Percentiles rank a stretch among this genome's conserved stretches.
Conservation (phyloP, 2,888 invertebrate genomes). For the Molanna angustata region DNA sequence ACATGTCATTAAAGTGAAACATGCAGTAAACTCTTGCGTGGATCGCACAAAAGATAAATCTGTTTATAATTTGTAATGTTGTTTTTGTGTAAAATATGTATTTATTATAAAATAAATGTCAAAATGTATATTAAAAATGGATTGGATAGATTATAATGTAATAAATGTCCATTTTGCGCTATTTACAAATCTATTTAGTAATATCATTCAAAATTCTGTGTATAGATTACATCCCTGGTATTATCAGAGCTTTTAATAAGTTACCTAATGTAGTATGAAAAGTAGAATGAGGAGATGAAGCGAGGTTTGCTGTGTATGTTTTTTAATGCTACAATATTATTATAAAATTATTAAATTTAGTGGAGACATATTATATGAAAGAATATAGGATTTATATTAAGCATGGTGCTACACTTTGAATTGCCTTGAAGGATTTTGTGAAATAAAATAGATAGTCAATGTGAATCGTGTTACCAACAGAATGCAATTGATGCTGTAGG, state of each 20-base stretch:
- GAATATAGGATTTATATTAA: slow-evolving; percentile 39
- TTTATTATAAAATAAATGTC: too few species aligned
- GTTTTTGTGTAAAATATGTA: too few species aligned
- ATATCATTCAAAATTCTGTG: too few species aligned
- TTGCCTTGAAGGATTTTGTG: slow-evolving; percentile 32
- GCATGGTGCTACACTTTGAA: slow-evolving; percentile 36
- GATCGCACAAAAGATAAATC: too few species aligned
- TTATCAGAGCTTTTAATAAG: slow-evolving; percentile 19
- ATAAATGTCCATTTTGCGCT: too few species aligned
- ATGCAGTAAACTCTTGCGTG: too few species aligned
- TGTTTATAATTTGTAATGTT: too few species aligned
- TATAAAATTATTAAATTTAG: background rate
- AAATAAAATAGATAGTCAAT: slow-evolving; percentile 15
- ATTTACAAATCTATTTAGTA: too few species aligned
- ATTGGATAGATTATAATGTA: too few species aligned
- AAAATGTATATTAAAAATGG: too few species aligned
- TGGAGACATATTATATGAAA: too few species aligned
- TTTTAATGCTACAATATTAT: slow-evolving; percentile 10
- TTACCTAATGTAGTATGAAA: slow-evolving; percentile 12
- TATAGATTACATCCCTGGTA: slow-evolving; percentile 25
- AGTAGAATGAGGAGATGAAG: background rate
- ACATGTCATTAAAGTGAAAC: too few species aligned
- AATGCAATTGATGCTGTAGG: slow-evolving; percentile 11
- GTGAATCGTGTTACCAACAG: slow-evolving; percentile 21
- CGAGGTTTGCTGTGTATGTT: slow-evolving; percentile 8